Evolutionary conservation across 2,888 invertebrate species (phyloP), one percentile per base, ranked within the genome.

Genomic region (Cetonia aurata): DNA sequence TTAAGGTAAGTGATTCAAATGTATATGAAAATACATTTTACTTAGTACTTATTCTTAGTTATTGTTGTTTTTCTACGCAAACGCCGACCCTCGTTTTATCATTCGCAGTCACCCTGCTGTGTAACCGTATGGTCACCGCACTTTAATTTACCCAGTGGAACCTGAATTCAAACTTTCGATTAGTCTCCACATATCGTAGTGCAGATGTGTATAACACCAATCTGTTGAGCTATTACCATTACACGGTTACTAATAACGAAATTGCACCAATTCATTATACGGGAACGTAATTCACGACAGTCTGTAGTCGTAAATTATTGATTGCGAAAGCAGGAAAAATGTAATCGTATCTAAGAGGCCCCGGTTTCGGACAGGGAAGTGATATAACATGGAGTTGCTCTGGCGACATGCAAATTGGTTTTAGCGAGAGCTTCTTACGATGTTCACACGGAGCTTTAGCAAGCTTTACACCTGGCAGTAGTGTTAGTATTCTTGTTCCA

Each of bases 391-490:
- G 72, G 74, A 72, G 74, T 77, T 75, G 74, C 74, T 74, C 76
- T 77, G 78, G 80, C 79, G 76, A 80, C 78, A 82, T 82, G 82
- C 81, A 82, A 82, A 82, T 81, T 72, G 80, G 79, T 74, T 69
- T 74, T 72, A 71, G 67, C 75, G 77, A 78, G 78, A 78, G 74
- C 77, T 80, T 78, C 80, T 81, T 80, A 81, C 78, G 75, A 74
- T 76, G 77, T 83, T 83, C 83, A 78, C 83, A 83, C 83, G 83
- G 77, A 77, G 83, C 79, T 83, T 83, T 81, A 74, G 73, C 74
- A 72, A 78, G 77, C 77, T 77, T 74, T 77, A 77, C 80, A 80
- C 81, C 82, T 82, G 81, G 80, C 80, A 81, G 80, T 78, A 72
- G 25, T 17, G 25, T 31, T 53, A n/a, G n/a, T 31, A 9, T 53